A percentile compares a stretch with the other conserved stretches of the same genome.
phyloP scores from a whole-genome alignment of 1,140 invertebrate genomes.

The Triops longicaudatus region DNA sequence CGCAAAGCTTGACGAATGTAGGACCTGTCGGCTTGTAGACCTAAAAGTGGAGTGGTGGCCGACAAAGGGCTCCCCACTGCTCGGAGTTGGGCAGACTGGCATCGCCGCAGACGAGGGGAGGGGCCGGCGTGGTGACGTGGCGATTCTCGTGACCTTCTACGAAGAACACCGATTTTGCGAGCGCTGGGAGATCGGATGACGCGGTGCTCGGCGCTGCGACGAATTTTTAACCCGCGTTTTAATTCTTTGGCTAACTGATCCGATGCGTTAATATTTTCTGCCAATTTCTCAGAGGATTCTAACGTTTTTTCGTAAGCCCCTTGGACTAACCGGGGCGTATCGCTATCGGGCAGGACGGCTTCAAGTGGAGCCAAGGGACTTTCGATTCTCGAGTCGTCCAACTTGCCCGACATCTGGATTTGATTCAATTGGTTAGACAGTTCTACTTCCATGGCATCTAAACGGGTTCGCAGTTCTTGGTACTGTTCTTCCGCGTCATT shows the following conservation, averaged over 20 bases:
- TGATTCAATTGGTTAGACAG: neutral
- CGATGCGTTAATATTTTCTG: constrained; percentile 48
- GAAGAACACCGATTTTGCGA: constrained; percentile 62
- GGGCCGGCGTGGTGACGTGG: constrained; percentile 18
- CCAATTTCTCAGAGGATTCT: constrained; percentile 51
- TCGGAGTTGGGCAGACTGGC: constrained; percentile 26
- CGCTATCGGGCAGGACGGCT: neutral
- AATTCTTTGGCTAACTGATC: constrained; percentile 59
- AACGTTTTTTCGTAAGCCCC: constrained; percentile 59
- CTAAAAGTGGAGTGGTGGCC: neutral
- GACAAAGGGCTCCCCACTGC: constrained; percentile 1
- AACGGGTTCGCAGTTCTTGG: neutral
- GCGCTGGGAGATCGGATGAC: constrained; percentile 69
- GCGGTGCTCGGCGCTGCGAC: constrained; percentile 54
- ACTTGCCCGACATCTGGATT: neutral
- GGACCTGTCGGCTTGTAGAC: neutral
- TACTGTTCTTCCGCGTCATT: neutral
- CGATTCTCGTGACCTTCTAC: constrained; percentile 54
- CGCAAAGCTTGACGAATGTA: constrained; percentile 31
- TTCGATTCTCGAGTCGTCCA: neutral
- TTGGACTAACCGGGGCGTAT: constrained; percentile 21
- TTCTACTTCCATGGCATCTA: constrained; percentile 1
- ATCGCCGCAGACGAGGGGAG: constrained; percentile 22
- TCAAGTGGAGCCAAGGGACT: neutral
- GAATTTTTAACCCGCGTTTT: constrained; percentile 61